Base-by-base conservation (phyloP, 1,140 invertebrate species). In the Babylonia areolata region DNA sequence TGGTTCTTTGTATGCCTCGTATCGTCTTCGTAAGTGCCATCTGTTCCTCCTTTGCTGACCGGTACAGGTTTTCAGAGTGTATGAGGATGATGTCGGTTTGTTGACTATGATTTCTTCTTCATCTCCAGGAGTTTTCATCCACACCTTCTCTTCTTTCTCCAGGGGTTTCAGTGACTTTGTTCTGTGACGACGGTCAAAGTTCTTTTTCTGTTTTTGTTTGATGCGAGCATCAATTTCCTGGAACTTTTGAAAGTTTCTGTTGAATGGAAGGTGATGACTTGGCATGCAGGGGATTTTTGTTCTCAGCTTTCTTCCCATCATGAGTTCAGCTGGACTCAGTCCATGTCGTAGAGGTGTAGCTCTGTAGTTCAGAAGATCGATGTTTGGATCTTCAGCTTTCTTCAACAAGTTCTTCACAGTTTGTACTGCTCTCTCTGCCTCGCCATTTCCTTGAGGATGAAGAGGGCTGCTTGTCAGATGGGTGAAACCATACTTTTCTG, bases 371-470 rank as follows among this genome's bases (percentile, higher is more conserved):
- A 91, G 75, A 40, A 91, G 81, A 71, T 79, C 88, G 17, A 85
- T 35, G 80, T 86, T 85, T 42, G 86, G 85, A 84, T 87, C 88
- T 1, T 85, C 78, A 33, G 80, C 85, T 75, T 90, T 90, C 75
- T 78, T 54, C 17, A 88, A 69, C 31, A 87, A 58, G 31, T 58
- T 84, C 81, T 91, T 89, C 12, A 91, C 88, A 1, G 88, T 90
- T 58, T 90, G 87, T 5, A 90, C n/a, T n/a, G n/a, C n/a, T n/a
- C 87, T 81, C 84, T 90, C 89, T 17, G 89, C 54, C 83, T 73
- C 33, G 17, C 87, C 87, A 71, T 90, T 90, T n/a, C 82, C 79
- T 79, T 91, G 88, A 35, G 90, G 85, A 86, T 88, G 88, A 37
- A 42, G 33, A 20, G 5, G 88, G 88, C 37, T 86, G 17, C 78